Conservation (phyloP, 2,797 vertebrate species). For the Hippocampus kuda region DNA sequence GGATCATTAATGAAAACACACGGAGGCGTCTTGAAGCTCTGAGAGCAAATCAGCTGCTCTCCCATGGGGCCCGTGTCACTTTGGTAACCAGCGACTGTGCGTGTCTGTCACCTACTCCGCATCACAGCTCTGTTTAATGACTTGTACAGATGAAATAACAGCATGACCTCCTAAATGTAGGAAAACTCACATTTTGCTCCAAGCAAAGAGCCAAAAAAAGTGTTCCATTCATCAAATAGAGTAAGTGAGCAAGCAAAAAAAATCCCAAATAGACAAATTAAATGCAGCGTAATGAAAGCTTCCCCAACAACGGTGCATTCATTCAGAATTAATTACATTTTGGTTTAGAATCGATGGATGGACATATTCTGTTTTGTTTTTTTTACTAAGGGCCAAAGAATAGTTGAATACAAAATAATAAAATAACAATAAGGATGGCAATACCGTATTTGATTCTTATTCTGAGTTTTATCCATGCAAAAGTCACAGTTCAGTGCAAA, state of each 20-base stretch:
- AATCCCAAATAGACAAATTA: neutral
- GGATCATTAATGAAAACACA: slow-evolving; percentile 63
- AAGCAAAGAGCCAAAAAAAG: too few species aligned
- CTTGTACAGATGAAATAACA: neutral
- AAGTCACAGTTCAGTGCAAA: neutral
- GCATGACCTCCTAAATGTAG: neutral
- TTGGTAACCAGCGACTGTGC: slow-evolving; percentile 45
- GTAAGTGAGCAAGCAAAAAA: neutral
- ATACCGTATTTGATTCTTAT: too few species aligned
- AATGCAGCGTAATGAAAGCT: neutral
- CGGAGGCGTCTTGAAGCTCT: slow-evolving; percentile 25
- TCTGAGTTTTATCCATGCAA: neutral
- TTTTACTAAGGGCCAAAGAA: neutral
- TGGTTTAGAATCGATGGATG: neutral
- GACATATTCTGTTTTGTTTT: neutral
- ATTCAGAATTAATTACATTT: neutral
- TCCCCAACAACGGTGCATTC: too few species aligned
- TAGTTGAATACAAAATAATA: neutral
- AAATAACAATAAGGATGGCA: neutral
- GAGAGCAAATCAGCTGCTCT: slow-evolving; percentile 46
- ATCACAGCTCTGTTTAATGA: neutral
- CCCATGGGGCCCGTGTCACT: slow-evolving; percentile 48
- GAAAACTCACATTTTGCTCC: neutral
- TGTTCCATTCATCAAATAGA: too few species aligned
- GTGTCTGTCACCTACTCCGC: neutral